A percentile compares a stretch with the other conserved stretches of the same genome.
These are phyloP conservation scores for Sylvicola cinctus DNA, from an alignment of 2,888 invertebrate species.

Conservation along the genomic window DNA sequence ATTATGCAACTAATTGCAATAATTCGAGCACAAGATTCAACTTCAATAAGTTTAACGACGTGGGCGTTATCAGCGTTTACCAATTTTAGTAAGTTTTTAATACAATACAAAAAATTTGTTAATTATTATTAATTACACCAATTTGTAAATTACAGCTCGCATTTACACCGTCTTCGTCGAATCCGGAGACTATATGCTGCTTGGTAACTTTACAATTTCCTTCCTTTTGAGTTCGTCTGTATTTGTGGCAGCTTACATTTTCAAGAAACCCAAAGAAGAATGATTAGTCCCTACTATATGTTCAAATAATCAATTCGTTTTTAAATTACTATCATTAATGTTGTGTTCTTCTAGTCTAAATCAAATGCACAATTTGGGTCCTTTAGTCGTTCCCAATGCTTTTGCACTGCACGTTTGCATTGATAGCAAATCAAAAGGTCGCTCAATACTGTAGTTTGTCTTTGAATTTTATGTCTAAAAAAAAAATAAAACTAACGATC, in stretches of 20 bases:
- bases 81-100: conserved; percentile 46
- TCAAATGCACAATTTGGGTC: no score
- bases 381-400: no score
- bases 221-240: conserved; percentile 46
- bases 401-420: no score
- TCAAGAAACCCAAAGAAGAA: no score
- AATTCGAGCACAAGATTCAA: conserved; percentile 44
- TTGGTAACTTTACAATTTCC: conserved; percentile 54
- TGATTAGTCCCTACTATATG: no score
- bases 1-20: conserved; percentile 58
- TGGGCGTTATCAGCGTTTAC: conserved; percentile 68
- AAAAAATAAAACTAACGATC: no score
- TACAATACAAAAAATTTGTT: conserved; percentile 3
- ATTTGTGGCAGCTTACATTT: conserved; percentile 49
- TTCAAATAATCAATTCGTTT: no score
- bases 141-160: conserved; percentile 38
- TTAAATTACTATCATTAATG: no score
- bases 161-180: conserved; percentile 62
- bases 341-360: no score
- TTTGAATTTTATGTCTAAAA: no score
- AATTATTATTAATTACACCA: not conserved
- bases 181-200: conserved; percentile 48
- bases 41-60: conserved; percentile 55
- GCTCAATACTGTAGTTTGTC: no score
- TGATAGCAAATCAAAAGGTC: no score